These are phyloP conservation scores for Ellobium chinense DNA, from an alignment of 2,888 invertebrate species.

Conservation along the genomic window DNA sequence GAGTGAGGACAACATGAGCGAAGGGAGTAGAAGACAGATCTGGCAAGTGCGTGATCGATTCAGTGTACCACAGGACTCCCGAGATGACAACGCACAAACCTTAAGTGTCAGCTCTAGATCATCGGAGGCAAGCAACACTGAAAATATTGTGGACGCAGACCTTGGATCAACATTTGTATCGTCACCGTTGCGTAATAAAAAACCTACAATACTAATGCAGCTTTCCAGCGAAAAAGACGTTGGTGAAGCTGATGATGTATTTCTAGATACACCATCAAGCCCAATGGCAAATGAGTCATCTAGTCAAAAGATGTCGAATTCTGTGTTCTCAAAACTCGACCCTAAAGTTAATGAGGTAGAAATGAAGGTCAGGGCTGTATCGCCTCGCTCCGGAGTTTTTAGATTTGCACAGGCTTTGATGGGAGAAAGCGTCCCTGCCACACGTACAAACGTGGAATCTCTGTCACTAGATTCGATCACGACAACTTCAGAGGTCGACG, in stretches of 20 bases:
- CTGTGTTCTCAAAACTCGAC: too few species aligned
- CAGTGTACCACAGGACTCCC: slow-evolving; percentile 14
- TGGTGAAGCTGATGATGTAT: background rate
- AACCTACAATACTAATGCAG: background rate
- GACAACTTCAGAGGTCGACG: background rate
- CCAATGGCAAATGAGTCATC: background rate
- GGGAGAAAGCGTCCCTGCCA: background rate
- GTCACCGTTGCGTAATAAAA: background rate
- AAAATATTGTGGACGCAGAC: background rate
- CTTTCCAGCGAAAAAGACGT: background rate
- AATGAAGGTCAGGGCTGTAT: background rate
- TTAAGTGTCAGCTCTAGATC: background rate
- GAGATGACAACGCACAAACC: background rate
- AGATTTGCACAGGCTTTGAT: background rate
- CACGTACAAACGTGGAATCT: background rate
- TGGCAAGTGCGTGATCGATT: slow-evolving; percentile 32
- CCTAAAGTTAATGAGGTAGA: background rate
- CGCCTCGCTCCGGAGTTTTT: background rate
- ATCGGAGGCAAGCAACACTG: background rate
- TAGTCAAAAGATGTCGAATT: background rate
- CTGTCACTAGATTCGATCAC: background rate
- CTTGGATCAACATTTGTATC: too few species aligned
- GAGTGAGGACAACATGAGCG: slow-evolving; percentile 30
- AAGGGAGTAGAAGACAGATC: background rate
- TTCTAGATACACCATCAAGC: background rate